phyloP scores from a whole-genome alignment of 2,888 invertebrate species.

The Drosophila imparisetae region DNA sequence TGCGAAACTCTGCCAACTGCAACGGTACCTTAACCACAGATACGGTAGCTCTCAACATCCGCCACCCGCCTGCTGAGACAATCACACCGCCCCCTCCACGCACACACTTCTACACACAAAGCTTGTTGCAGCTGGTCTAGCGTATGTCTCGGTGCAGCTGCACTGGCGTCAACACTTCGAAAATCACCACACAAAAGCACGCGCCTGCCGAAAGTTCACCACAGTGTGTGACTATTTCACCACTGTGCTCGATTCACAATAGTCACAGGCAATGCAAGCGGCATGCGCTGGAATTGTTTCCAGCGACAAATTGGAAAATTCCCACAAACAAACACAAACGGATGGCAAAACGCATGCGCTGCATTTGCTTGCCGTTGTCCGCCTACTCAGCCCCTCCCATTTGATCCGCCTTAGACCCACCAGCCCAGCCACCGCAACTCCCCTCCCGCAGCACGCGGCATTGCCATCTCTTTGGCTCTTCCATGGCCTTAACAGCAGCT shows the following conservation, averaged over 20 bases:
- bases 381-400: neutral
- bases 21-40: slow-evolving; percentile 40
- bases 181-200: slow-evolving; percentile 48
- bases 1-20: slow-evolving; percentile 37
- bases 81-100: neutral
- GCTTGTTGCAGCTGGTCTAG: slow-evolving; percentile 40
- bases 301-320: slow-evolving; percentile 51
- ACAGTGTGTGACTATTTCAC: slow-evolving; percentile 16
- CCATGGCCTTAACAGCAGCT: slow-evolving; percentile 56
- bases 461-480: slow-evolving; percentile 2
- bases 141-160: slow-evolving; percentile 61
- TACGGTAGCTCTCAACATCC: slow-evolving; percentile 8
- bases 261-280: slow-evolving; percentile 45
- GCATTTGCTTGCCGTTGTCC: slow-evolving; percentile 4
- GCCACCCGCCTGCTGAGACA: neutral
- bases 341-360: slow-evolving; percentile 59
- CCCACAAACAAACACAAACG: slow-evolving; percentile 57
- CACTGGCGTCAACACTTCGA: slow-evolving; percentile 39
- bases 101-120: neutral
- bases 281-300: slow-evolving; percentile 72
- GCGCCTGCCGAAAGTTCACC: slow-evolving; percentile 39
- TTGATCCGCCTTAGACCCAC: neutral
- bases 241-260: slow-evolving; percentile 62
- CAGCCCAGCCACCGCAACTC: neutral
- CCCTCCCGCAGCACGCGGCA: neutral